phyloP scores from a whole-genome alignment of 2,888 invertebrate species.

The Eilema sororculum region DNA sequence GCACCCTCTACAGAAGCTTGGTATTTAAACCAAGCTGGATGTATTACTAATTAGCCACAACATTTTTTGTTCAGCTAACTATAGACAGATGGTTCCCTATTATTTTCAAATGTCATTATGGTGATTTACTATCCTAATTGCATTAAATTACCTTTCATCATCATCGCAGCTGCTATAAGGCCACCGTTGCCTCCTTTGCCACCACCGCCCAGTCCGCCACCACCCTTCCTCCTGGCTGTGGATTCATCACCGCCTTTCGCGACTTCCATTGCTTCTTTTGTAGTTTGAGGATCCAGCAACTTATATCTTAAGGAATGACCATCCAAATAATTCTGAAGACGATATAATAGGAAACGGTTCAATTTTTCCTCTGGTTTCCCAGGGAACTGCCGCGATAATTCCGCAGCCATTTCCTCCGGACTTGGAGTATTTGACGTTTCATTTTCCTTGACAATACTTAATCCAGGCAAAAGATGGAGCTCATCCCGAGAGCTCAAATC shows the following conservation, averaged over 20 bases:
- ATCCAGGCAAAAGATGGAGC: conserved; percentile 90
- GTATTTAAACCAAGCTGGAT: no score
- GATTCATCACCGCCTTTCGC: conserved; percentile 72
- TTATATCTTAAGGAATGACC: conserved; percentile 91
- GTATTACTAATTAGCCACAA: background rate
- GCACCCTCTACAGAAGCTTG: no score
- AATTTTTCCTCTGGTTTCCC: conserved; percentile 92
- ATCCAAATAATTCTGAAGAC: conserved; percentile 90
- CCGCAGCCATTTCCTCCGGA: conserved; percentile 89
- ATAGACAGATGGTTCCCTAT: background rate
- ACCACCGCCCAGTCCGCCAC: conserved; percentile 76
- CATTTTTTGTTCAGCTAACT: background rate
- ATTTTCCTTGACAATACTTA: conserved; percentile 91
- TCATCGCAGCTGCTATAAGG: conserved; percentile 86
- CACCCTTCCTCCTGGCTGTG: conserved; percentile 77
- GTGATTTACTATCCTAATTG: background rate
- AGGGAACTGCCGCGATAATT: conserved; percentile 92
- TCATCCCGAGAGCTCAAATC: conserved; percentile 90
- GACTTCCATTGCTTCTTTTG: conserved; percentile 86
- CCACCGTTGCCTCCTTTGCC: conserved; percentile 78
- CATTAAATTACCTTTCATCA: conserved; percentile 88
- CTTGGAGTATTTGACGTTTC: conserved; percentile 74
- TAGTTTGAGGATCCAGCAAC: conserved; percentile 88
- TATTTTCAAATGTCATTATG: no score
- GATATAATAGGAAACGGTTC: conserved; percentile 90